These are phyloP conservation scores for Calephelis virginiensis DNA, from an alignment of 1,140 invertebrate species.

Conservation along the genomic window DNA sequence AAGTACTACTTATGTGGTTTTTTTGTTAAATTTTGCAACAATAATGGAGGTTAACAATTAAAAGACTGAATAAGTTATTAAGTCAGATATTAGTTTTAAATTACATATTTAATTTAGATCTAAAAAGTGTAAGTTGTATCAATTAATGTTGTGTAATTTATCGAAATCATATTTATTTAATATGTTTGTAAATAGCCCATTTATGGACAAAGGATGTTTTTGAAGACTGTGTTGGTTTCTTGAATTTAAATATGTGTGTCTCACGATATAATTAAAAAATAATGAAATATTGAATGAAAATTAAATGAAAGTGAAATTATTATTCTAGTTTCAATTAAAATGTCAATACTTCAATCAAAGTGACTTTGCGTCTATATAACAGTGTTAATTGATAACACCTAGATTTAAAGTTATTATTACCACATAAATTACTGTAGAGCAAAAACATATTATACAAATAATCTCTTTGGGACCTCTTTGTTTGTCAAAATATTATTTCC, in stretches of 20 bases:
- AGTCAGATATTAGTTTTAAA: neutral
- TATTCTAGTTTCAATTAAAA: neutral
- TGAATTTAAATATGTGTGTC: neutral
- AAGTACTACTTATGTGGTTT: conserved; percentile 16
- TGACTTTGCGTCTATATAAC: too few species aligned
- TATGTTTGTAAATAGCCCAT: neutral
- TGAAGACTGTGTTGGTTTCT: neutral
- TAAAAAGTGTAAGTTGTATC: conserved; percentile 2
- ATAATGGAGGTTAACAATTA: conserved; percentile 5
- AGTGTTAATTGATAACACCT: too few species aligned
- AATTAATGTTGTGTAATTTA: neutral
- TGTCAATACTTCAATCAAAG: too few species aligned
- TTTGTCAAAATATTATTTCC: too few species aligned
- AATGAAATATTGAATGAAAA: neutral
- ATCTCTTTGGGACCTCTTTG: too few species aligned
- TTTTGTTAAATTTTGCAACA: conserved; percentile 1
- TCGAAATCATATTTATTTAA: neutral
- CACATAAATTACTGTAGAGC: too few species aligned
- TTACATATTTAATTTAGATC: neutral
- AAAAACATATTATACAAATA: too few species aligned
- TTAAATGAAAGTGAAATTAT: neutral
- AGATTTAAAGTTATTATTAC: too few species aligned
- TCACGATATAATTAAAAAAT: neutral
- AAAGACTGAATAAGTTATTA: conserved; percentile 15
- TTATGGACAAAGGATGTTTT: neutral